Evolutionary conservation across 2,797 vertebrate genomes (phyloP).

Genomic region (Chaenodraco wilsoni): DNA sequence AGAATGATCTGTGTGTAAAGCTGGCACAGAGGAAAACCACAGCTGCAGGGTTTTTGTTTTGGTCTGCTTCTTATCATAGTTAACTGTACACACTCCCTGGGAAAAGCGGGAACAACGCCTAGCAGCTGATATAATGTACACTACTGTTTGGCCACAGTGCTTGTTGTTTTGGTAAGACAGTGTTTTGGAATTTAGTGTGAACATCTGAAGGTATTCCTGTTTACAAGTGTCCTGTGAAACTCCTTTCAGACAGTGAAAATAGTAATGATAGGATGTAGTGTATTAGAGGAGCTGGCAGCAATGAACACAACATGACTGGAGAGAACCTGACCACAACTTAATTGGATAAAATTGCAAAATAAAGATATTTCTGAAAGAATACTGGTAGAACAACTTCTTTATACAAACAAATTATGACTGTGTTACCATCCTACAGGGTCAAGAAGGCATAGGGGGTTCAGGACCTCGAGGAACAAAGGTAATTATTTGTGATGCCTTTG

Average conservation of each 20-base stretch:
- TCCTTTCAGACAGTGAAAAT: background rate
- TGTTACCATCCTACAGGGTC: slow-evolving; percentile 63
- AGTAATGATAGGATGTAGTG: background rate
- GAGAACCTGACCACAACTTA: background rate
- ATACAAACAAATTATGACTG: slow-evolving; percentile 7
- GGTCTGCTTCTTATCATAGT: slow-evolving; percentile 1
- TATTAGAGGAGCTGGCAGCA: background rate
- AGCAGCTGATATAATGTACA: background rate
- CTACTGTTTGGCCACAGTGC: background rate
- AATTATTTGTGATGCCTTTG: background rate
- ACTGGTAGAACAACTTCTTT: background rate
- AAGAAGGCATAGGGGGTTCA: slow-evolving; percentile 55
- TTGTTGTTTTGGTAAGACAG: slow-evolving; percentile 1
- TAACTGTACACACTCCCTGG: background rate
- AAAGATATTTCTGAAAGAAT: background rate
- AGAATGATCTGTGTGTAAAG: background rate
- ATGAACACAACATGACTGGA: no score
- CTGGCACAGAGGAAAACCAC: background rate
- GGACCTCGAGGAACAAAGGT: slow-evolving; percentile 72
- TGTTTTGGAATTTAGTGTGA: background rate
- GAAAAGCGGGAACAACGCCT: slow-evolving; percentile 5
- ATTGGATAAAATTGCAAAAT: background rate
- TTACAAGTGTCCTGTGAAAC: background rate
- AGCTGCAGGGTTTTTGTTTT: slow-evolving; percentile 10
- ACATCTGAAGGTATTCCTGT: background rate